Base-by-base conservation (phyloP, 2,113 vertebrate genomes). In the Excalfactoria chinensis region DNA sequence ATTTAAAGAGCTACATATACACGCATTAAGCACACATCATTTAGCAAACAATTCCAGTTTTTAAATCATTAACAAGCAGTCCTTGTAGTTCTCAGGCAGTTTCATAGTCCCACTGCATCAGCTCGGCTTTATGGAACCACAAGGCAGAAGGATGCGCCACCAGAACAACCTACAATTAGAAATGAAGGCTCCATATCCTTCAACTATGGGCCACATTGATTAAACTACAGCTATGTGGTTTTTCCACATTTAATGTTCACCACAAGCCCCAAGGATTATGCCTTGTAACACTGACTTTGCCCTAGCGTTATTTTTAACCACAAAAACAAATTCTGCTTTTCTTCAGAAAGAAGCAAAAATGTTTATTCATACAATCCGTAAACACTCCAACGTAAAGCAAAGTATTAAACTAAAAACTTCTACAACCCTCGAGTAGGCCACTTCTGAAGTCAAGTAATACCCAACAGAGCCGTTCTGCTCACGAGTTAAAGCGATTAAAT, bases 361-460 rank as follows among this genome's bases (percentile, higher is more conserved):
- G 6, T 11, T 51, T 70, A 77, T 46, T 55, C 22, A 17, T 3
- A 7, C 0, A 0, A 74, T 30, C 2, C 6, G 1, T 7, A 44
- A 19, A 6, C 6, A 68, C 9, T 13, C 5, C 5, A 11, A 58
- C 0, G 1, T 1, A 8, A 10, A 0, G 19, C 2, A 14, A 40
- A 64, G 8, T 0, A 22, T 0, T 11, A 37, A 56, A 7, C 46
- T 63, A 40, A 49, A 8, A 6, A 25, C 35, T 48, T 26, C 40
- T 1, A 40, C 25, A 78, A 7, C 56, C 56, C 76, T 2, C 0
- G 7, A 67, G 4, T 0, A 5, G 0, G 6, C 4, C 35, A 22
- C 43, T 74, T 58, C 4, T 0, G 6, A 32, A 74, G 7, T 0
- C 41, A 5, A 6, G 22, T 0, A 60, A 7, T 35, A 68, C 5